These are phyloP conservation scores for Hesperia comma DNA, from an alignment of 2,888 invertebrate species.

Conservation along the genomic window DNA sequence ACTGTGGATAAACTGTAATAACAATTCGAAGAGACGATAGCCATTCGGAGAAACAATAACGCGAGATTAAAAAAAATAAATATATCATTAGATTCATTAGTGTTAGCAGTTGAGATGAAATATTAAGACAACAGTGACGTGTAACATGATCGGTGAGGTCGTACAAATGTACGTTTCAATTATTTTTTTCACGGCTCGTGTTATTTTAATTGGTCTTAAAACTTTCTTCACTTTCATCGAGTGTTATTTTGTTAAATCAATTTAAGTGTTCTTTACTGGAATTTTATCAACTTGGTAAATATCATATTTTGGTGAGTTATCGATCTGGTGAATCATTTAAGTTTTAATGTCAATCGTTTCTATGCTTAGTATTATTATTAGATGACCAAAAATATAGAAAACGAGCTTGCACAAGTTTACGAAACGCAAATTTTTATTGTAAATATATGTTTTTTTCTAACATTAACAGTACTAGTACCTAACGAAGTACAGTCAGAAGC, in stretches of 20 bases:
- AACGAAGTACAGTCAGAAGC: not conserved
- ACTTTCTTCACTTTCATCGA: not conserved
- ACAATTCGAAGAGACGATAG: not conserved
- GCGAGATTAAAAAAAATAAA: conserved; percentile 6
- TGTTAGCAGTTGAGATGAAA: conserved; percentile 33
- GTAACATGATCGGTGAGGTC: conserved; percentile 18
- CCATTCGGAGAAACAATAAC: not conserved
- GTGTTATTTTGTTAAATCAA: conserved; percentile 10
- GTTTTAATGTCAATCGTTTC: too few relatives aligned
- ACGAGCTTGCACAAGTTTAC: too few relatives aligned
- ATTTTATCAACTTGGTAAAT: not conserved
- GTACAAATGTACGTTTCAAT: conserved; percentile 11
- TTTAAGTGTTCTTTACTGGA: conserved; percentile 6
- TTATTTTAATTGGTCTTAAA: conserved; percentile 14
- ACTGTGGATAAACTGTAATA: not conserved
- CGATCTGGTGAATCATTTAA: too few relatives aligned
- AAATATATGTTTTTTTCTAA: too few relatives aligned
- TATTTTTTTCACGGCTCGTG: conserved; percentile 15
- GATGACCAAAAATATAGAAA: too few relatives aligned
- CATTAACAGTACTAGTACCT: too few relatives aligned
- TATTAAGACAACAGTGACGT: conserved; percentile 17
- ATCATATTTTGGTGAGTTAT: conserved; percentile 2
- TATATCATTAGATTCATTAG: conserved; percentile 8
- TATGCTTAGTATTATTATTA: too few relatives aligned
- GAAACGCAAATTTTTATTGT: too few relatives aligned